Percentiles rank a stretch among this genome's conserved stretches.
Conservation (phyloP, 2,797 vertebrate species). For the Poeciliopsis presidionis region DNA sequence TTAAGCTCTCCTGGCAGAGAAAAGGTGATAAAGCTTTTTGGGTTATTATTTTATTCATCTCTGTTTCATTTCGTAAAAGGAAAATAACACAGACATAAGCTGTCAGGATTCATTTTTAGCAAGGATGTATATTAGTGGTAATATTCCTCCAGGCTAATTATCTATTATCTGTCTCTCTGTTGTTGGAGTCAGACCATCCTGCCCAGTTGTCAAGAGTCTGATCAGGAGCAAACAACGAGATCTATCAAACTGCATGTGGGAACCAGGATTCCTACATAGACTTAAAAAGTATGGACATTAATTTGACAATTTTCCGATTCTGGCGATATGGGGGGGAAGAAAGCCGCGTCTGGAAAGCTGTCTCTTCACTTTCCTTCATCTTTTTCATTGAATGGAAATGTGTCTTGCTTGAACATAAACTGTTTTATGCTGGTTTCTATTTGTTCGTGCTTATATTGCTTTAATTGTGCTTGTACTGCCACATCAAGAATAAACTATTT, state of each 20-base stretch:
- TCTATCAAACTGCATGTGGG: not conserved
- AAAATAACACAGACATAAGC: not conserved
- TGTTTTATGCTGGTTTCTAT: not conserved
- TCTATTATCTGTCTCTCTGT: not conserved
- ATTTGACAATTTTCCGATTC: not conserved
- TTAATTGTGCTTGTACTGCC: not conserved
- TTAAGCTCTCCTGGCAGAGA: not conserved
- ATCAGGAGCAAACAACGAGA: not conserved
- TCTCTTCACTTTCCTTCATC: not conserved
- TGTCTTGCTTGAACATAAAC: not conserved
- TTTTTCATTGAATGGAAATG: not conserved
- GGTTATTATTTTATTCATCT: not conserved
- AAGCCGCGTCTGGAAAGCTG: not conserved
- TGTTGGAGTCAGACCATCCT: not conserved
- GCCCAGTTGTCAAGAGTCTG: not conserved
- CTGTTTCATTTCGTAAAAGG: not conserved
- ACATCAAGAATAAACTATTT: not conserved
- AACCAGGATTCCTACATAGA: not conserved
- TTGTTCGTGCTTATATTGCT: not conserved
- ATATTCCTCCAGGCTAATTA: not conserved
- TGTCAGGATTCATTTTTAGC: not conserved
- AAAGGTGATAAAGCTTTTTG: not conserved
- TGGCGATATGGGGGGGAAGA: not conserved
- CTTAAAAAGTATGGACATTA: not conserved
- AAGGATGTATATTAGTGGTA: no score